Evolutionary conservation across 2,797 vertebrate species (phyloP).

Genomic region (Petrocephalus schoutedeni): DNA sequence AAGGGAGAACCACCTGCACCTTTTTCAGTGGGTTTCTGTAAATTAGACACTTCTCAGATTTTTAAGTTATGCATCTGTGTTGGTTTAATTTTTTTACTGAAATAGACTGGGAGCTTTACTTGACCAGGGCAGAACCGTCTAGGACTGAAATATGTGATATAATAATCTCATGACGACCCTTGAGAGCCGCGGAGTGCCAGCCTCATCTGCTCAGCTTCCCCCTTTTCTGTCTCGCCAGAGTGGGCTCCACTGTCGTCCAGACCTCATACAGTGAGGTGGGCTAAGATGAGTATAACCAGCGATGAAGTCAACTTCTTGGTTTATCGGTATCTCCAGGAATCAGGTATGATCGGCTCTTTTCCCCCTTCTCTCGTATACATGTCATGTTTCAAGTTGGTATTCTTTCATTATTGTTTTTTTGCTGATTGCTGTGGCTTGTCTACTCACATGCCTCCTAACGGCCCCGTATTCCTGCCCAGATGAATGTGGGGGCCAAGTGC

Average conservation of each 20-base stretch:
- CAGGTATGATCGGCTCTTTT: constrained; percentile 64
- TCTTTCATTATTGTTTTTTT: not conserved
- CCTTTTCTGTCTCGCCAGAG: constrained; percentile 60
- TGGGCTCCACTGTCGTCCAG: constrained; percentile 68
- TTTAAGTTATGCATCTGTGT: not conserved
- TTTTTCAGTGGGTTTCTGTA: not conserved
- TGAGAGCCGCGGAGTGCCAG: not conserved
- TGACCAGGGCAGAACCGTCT: not conserved
- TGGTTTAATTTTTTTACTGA: not conserved
- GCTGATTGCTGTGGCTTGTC: not conserved
- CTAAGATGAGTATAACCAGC: constrained; percentile 99
- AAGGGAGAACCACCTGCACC: not conserved
- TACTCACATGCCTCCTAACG: not conserved
- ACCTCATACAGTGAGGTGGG: constrained; percentile 76
- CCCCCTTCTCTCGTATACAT: not conserved
- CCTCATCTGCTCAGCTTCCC: not conserved
- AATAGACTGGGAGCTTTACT: not conserved
- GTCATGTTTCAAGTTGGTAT: not conserved
- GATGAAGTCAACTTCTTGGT: constrained; percentile 99
- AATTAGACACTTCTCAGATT: not conserved
- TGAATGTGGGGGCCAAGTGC: not conserved
- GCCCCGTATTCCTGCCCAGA: not conserved
- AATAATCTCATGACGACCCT: not conserved
- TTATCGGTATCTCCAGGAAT: constrained; percentile 97
- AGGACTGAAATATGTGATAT: not conserved